Base-by-base conservation (phyloP, 2,797 vertebrate genomes). In the Setipinna tenuifilis region DNA sequence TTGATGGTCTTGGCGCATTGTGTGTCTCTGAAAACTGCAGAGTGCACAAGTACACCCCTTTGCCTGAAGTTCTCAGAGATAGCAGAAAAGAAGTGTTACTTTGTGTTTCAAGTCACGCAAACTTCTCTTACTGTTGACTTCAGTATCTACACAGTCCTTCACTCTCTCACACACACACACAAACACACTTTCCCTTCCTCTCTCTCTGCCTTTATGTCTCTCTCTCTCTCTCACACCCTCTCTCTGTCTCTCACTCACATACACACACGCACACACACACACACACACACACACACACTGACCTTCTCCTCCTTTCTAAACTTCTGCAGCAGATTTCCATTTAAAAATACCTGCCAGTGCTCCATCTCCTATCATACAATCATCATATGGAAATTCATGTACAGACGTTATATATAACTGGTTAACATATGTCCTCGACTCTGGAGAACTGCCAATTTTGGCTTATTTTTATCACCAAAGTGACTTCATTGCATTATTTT, bases 251-350 rank as follows among this genome's bases (percentile, higher is more conserved):
- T 23, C 62, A 16, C 62, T 10, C 62, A 28, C 62, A 12, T 23
- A 68, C 62, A 17, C 48, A 54, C 68, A 35, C 65, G 28, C 21
- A 23, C 62, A 44, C 71, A 82, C 81, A 82, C 48, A 82, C 48
- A 57, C 41, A 82, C 81, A 57, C 81, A 82, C 81, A 82, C 48
- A 31, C 35, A 82, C n/a, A 28, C 10, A 83, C 57, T 83, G 58
- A 59, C 28, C 57, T 62, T 61, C 7, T 31, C 17, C 3, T n/a
- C 21, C 58, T 59, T 68, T 61, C 58, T n/a, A 61, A 61, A 61
- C 21, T 61, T 61, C 19, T n/a, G 21, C 58, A 61, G 3, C 58
- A n/a, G 21, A 61, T 61, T 61, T 61, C 19, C 19, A 23, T 25
- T 23, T 65, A 2, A 65, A 62, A 65, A 65, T 25, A 65, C 61